Conservation (phyloP, 2,797 vertebrate genomes). For the Babyrousa celebensis region DNA sequence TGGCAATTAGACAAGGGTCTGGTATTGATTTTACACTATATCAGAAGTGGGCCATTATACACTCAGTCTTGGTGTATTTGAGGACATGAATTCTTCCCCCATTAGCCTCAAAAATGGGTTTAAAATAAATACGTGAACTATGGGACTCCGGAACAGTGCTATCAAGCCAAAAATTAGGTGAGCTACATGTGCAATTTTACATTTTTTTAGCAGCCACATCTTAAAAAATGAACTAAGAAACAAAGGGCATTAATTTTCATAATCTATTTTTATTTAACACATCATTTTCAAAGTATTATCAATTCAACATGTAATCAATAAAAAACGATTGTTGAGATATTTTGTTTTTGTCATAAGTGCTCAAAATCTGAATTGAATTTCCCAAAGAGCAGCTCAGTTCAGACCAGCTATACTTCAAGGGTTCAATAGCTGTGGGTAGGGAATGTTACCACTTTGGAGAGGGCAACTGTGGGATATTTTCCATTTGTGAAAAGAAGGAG, state of each 20-base stretch:
- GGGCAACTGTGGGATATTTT: neutral
- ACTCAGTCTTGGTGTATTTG: constrained; percentile 30
- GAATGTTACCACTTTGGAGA: neutral
- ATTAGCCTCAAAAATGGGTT: constrained; percentile 64
- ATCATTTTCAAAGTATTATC: neutral
- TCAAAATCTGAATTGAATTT: neutral
- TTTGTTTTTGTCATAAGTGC: neutral
- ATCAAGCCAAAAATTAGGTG: constrained; percentile 32
- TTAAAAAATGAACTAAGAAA: neutral
- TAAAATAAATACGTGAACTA: constrained; percentile 68
- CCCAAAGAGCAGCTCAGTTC: neutral
- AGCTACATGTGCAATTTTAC: neutral
- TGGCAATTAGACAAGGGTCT: constrained; percentile 72
- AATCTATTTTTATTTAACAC: constrained; percentile 23
- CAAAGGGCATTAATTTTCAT: constrained; percentile 24
- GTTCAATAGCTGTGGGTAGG: neutral
- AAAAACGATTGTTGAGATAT: neutral
- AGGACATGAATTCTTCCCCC: constrained; percentile 48
- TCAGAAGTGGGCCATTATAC: constrained; percentile 34
- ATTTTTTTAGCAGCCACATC: neutral
- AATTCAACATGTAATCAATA: neutral
- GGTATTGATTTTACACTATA: constrained; percentile 75
- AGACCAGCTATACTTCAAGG: neutral
- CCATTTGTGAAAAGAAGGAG: neutral
- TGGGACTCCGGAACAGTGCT: neutral